phyloP scores from a whole-genome alignment of 2,888 invertebrate species.

The Itoplectis maculator region DNA sequence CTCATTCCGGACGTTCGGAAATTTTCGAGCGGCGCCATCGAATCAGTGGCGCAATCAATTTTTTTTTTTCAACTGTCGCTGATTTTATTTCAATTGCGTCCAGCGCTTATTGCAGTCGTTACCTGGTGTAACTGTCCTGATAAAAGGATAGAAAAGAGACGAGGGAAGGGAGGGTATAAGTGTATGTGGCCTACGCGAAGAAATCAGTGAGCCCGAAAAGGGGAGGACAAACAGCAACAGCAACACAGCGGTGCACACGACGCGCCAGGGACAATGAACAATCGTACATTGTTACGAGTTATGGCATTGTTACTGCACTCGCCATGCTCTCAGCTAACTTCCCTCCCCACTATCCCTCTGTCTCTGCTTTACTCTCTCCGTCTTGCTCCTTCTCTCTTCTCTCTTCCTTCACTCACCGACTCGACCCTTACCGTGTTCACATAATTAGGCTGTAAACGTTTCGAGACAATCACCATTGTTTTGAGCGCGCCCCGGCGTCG shows the following conservation, averaged over 20 bases:
- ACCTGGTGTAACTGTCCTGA: neutral
- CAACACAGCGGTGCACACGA: constrained; percentile 68
- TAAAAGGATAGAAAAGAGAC: constrained; percentile 20
- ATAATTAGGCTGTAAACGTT: constrained; percentile 85
- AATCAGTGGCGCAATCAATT: no score
- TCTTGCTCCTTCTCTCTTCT: neutral
- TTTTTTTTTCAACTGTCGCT: neutral
- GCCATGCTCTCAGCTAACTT: constrained; percentile 33
- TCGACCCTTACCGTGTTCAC: constrained; percentile 82
- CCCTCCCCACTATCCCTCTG: constrained; percentile 15
- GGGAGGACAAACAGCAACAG: constrained; percentile 67
- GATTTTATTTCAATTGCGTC: no score
- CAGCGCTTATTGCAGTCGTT: no score
- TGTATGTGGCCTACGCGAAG: constrained; percentile 40
- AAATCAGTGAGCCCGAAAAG: constrained; percentile 61
- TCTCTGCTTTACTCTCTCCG: no score
- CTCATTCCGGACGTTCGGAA: constrained; percentile 6
- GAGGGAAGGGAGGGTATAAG: constrained; percentile 3
- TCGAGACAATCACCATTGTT: constrained; percentile 85
- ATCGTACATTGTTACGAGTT: constrained; percentile 85
- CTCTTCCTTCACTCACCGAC: neutral
- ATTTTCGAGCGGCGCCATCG: constrained; percentile 1
- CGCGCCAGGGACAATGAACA: constrained; percentile 83
- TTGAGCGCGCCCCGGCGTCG: constrained; percentile 68
- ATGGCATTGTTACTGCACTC: constrained; percentile 84